These are phyloP conservation scores for Dufourea novaeangliae DNA, from an alignment of 1,140 invertebrate genomes.

Conservation along the genomic window DNA sequence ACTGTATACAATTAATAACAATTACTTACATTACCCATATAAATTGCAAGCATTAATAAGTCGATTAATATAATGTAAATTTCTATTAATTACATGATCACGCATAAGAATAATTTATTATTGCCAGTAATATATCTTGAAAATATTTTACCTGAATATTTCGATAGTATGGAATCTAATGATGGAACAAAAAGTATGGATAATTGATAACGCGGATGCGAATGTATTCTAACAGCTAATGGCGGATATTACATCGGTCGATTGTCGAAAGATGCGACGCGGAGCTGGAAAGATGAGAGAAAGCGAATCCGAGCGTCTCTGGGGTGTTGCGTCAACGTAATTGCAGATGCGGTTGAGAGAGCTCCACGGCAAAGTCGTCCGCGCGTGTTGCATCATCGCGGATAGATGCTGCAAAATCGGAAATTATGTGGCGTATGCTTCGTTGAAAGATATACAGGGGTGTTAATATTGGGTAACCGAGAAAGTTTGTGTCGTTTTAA, in stretches of 20 bases:
- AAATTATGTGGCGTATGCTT: not conserved
- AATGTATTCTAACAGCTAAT: not conserved
- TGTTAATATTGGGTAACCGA: too few relatives aligned
- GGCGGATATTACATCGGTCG: not conserved
- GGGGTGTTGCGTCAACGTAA: slow-evolving; percentile 62
- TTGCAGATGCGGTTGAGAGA: slow-evolving; percentile 50
- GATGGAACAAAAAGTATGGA: too few relatives aligned
- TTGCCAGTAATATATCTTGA: too few relatives aligned
- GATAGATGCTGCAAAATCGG: slow-evolving; percentile 20
- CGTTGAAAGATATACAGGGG: not conserved
- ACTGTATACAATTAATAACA: too few relatives aligned
- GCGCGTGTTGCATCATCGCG: slow-evolving; percentile 31
- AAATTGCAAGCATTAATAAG: too few relatives aligned
- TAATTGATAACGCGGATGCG: not conserved
- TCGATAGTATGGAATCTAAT: too few relatives aligned
- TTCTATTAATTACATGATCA: too few relatives aligned
- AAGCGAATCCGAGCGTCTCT: slow-evolving; percentile 50
- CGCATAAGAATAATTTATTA: too few relatives aligned
- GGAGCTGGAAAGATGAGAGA: slow-evolving; percentile 58
- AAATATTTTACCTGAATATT: too few relatives aligned
- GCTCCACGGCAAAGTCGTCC: slow-evolving; percentile 18
- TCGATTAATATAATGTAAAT: too few relatives aligned
- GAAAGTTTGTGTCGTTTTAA: too few relatives aligned
- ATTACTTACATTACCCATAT: too few relatives aligned
- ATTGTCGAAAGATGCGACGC: slow-evolving; percentile 14